phyloP scores from a whole-genome alignment of 2,797 vertebrate species.

The Limosa lapponica region DNA sequence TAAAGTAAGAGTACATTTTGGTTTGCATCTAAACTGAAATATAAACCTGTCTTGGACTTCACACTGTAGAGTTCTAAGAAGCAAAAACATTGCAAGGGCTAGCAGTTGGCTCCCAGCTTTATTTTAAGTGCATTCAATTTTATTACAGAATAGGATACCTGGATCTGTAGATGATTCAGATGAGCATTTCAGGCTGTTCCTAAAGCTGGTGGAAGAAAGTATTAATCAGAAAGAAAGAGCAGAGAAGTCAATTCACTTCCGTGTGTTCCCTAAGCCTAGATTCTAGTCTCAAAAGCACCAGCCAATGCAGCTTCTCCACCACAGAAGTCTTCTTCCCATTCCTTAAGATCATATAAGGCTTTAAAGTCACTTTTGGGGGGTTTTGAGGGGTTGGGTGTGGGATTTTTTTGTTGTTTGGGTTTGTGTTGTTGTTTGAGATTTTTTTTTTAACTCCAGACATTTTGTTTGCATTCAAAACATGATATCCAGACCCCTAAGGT shows the following conservation, averaged over 20 bases:
- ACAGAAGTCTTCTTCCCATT: background rate
- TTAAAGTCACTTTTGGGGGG: background rate
- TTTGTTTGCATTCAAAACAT: background rate
- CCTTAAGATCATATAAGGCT: background rate
- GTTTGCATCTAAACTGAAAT: background rate
- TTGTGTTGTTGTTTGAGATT: accelerated
- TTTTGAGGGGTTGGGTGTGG: background rate
- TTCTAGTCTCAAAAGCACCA: background rate
- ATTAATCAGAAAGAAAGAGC: background rate
- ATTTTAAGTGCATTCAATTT: background rate
- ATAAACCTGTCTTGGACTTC: background rate
- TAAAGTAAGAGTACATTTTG: background rate
- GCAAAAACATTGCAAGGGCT: background rate
- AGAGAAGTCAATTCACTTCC: background rate
- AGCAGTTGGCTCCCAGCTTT: background rate
- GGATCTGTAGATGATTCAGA: background rate
- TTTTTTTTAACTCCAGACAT: background rate
- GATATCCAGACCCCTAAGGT: background rate
- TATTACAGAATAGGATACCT: background rate
- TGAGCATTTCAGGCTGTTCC: background rate
- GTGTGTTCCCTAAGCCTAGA: background rate
- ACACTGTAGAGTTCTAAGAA: background rate
- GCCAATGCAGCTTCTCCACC: background rate
- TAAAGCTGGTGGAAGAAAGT: background rate
- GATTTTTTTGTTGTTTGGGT: background rate